Evolutionary conservation across 2,113 vertebrate species (phyloP).

Genomic region (Puma concolor): DNA sequence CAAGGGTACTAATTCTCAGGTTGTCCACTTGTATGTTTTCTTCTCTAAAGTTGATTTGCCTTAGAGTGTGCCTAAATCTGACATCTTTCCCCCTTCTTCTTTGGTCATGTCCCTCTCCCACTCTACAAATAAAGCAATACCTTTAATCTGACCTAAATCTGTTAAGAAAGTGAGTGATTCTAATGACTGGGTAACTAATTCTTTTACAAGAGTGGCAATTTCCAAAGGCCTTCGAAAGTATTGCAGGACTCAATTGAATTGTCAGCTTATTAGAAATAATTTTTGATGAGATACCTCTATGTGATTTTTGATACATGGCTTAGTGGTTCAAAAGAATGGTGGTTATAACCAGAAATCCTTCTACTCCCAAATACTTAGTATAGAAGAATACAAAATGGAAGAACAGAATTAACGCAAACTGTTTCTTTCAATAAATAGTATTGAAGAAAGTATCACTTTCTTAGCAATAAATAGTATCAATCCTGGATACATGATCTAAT

Average conservation of each 20-base stretch:
- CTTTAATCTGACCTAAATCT: conserved; percentile 12
- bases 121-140: not conserved
- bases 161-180: not conserved
- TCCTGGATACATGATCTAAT: not conserved
- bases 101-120: not conserved
- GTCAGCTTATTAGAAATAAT: conserved; percentile 24
- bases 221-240: not conserved
- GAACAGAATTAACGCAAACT: not conserved
- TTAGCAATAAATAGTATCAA: not conserved
- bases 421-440: not conserved
- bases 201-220: not conserved
- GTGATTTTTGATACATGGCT: not conserved
- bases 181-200: not conserved
- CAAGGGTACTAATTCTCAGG: not conserved
- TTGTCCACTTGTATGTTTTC: not conserved
- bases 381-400: not conserved
- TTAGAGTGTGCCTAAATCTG: not conserved
- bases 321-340: not conserved
- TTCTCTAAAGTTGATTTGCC: not conserved
- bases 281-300: not conserved
- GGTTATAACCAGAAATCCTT: not conserved
- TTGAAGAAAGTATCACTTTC: too few species aligned
- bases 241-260: not conserved
- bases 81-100: not conserved
- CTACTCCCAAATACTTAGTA: not conserved